These are phyloP conservation scores for Sylvicola cinctus DNA, from an alignment of 2,888 invertebrate species.

Conservation along the genomic window DNA sequence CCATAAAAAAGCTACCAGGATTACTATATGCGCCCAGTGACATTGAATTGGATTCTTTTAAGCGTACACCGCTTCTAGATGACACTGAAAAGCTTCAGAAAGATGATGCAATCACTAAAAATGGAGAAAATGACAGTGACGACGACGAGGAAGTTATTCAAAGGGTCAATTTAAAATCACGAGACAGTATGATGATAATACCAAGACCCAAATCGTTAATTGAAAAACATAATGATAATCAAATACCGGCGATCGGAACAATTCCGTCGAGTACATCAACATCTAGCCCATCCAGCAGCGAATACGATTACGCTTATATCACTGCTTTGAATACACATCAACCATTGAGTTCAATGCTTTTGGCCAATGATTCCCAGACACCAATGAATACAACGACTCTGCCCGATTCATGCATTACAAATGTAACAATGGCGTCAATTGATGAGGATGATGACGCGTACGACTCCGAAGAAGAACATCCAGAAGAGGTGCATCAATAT, in stretches of 20 bases:
- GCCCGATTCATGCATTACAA: constrained; percentile 18
- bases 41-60: background rate
- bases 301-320: constrained; percentile 36
- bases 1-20: background rate
- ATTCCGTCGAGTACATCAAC: background rate
- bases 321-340: constrained; percentile 36
- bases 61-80: too few species aligned
- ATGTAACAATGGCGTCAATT: constrained; percentile 12
- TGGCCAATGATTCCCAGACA: constrained; percentile 4
- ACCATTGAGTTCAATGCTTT: constrained; percentile 21
- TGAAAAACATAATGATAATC: background rate
- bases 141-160: constrained; percentile 4
- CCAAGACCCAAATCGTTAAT: background rate
- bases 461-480: constrained; percentile 8
- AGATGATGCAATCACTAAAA: too few species aligned
- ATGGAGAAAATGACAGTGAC: constrained; percentile 3
- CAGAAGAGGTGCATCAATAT: constrained; percentile 22
- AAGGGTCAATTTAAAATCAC: constrained; percentile 3
- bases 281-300: constrained; percentile 8
- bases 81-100: too few species aligned
- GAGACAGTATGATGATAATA: constrained; percentile 5
- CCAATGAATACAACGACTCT: constrained; percentile 9
- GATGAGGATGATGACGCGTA: constrained; percentile 9
- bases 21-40: background rate
- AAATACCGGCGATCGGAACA: background rate